Base-by-base conservation (phyloP, 2,113 vertebrate species). In the Sceloporus tristichus region DNA sequence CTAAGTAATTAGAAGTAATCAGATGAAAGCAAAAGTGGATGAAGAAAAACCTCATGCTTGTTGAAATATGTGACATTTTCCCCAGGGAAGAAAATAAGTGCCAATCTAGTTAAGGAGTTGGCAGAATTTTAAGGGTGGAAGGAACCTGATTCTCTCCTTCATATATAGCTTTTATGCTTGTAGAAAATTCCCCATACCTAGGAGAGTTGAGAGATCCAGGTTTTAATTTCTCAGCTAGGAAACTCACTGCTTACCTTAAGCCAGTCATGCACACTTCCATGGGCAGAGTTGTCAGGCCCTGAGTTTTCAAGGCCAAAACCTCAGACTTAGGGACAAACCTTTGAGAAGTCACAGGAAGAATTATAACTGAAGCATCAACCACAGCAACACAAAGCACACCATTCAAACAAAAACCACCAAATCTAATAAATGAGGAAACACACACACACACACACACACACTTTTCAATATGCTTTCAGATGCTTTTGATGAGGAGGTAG, bases 1-100 rank as follows among this genome's bases (percentile, higher is more conserved):
- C 92, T 87, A 94, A 92, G 91, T 95, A 94, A 96, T 95, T 94
- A 94, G 93, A 95, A 95, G 90, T 91, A 56, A 87, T 89, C 74
- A 40, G 71, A 82, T 59, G 73, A 68, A 82, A 65, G 40, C 85
- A 91, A 87, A 84, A 78, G 78, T 76, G 42, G 77, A 76, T 87
- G 73, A 82, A 94, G 91, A 80, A 90, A 88, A 90, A 91, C 90
- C 87, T 68, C 88, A 85, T 81, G 68, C 48, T 90, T 89, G 74
- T 54, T 68, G 87, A 87, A 91, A 93, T 89, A 84, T 90, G 70
- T 84, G 90, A 84, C 19, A 84, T 87, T 81, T 92, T 81, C 79
- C 68, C 40, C 71, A 25, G 0, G 16, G 88, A 93, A 91, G 53
- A 79, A 78, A 76, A 0, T 4, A 79, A 91, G 88, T 1, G 92